Evolutionary conservation across 2,888 invertebrate species (phyloP), one percentile per base, ranked within the genome.

Genomic region (Dynastes tityus): DNA sequence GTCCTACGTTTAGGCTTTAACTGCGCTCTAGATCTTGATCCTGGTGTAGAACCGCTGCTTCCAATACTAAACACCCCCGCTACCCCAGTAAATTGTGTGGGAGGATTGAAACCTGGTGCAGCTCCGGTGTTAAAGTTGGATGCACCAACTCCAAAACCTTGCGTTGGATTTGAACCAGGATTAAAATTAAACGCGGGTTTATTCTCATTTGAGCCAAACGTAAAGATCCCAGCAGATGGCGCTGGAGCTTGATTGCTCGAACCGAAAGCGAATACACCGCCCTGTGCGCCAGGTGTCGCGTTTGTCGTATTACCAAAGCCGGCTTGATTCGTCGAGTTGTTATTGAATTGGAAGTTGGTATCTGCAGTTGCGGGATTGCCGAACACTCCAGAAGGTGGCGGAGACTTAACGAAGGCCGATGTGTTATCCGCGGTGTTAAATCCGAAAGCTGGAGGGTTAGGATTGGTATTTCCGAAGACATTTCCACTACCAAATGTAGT

Each of bases 41-140:
- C 55, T 84, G 88, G 6, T 86, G 88, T 78, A 8, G 84, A 78
- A 13, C 90, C 90, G 1, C 89, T 87, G 11, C 45, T 45, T 45
- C 90, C 90, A 79, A 90, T 90, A 82, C 87, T 90, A 81, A 90
- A 90, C 88, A 89, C 90, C 68, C 87, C 71, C 22, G 78, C 79
- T 51, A 73, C 74, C 45, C 79, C 63, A 67, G 79, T 80, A 81
- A 83, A 84, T 61, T 84, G 84, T 40, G 81, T 58, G 49, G 78
- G 27, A 4, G 76, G 67, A 63, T 75, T 78, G 61, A 79, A 80
- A 13, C 65, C 71, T 61, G 79, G 64, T 22, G 80, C 77, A 16
- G 81, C 73, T 16, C 76, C 65, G 16, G 82, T 77, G 11, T 81
- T 81, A 58, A 81, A 81, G 58, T 80, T 78, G 2, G 82, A 22